These are phyloP conservation scores for Anisognathus igniventris DNA, from an alignment of 2,797 vertebrate genomes.

Conservation along the genomic window DNA sequence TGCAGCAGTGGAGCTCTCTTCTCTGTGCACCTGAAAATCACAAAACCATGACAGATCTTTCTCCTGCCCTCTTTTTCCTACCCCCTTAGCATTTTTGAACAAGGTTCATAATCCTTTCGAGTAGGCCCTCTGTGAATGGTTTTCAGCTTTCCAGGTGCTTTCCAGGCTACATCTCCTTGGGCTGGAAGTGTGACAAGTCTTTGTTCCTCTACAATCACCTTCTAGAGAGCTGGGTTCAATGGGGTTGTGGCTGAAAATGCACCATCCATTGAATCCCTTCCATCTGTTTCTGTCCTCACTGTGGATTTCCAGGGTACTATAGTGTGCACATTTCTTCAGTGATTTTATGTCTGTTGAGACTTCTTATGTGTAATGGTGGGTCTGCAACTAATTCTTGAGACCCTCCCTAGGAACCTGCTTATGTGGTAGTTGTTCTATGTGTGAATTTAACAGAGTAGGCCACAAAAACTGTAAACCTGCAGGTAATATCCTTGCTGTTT, in stretches of 20 bases:
- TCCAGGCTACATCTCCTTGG: not conserved
- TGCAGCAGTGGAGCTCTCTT: not conserved
- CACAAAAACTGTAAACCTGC: not conserved
- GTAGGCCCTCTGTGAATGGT: not conserved
- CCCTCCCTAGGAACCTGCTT: not conserved
- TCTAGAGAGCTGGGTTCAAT: not conserved
- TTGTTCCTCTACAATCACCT: not conserved
- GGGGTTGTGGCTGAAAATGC: not conserved
- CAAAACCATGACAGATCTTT: not conserved
- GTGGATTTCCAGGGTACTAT: not conserved
- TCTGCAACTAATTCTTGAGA: not conserved
- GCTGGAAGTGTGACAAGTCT: not conserved
- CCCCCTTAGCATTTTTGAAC: not conserved
- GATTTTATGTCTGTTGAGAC: not conserved
- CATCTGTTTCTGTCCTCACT: not conserved
- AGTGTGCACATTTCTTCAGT: not conserved
- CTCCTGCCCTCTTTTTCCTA: not conserved
- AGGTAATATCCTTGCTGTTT: not conserved
- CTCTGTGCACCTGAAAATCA: not conserved
- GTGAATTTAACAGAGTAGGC: not conserved
- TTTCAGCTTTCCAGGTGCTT: not conserved
- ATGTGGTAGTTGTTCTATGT: not conserved
- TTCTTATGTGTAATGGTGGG: not conserved
- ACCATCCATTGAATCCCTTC: fast-evolving
- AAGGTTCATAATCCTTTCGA: not conserved